A percentile compares a stretch with the other conserved stretches of the same genome.
These are phyloP conservation scores for Caenorhabditis briggsae DNA, from an alignment of 1,140 invertebrate genomes.

Conservation along the genomic window DNA sequence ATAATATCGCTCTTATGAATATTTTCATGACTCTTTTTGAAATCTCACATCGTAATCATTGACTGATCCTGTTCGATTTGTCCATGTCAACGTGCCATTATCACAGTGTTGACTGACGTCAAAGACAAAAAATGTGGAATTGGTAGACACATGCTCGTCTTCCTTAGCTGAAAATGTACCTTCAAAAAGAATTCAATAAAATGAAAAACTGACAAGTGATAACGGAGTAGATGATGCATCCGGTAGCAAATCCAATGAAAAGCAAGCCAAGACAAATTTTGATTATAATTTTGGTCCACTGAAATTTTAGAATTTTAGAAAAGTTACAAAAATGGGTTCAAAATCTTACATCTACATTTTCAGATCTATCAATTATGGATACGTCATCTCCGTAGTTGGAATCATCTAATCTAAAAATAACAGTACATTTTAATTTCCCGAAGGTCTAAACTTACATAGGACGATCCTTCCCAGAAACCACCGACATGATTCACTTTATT, in stretches of 20 bases:
- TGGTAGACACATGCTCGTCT: background rate
- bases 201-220: slow-evolving; percentile 2
- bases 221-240: slow-evolving; percentile 35
- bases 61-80: slow-evolving; percentile 15
- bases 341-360: slow-evolving; percentile 39
- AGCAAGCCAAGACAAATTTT: slow-evolving; percentile 6
- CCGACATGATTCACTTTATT: slow-evolving; percentile 27
- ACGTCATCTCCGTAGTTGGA: slow-evolving; percentile 29
- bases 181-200: background rate
- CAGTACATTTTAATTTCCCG: background rate
- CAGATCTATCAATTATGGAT: slow-evolving; percentile 39
- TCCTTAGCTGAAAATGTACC: background rate
- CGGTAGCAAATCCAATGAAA: slow-evolving; percentile 25
- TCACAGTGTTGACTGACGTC: slow-evolving; percentile 43
- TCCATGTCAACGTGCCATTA: slow-evolving; percentile 45
- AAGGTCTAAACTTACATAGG: background rate
- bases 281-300: slow-evolving; percentile 25
- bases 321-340: background rate
- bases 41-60: slow-evolving; percentile 40
- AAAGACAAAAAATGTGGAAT: slow-evolving; percentile 9
- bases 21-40: background rate
- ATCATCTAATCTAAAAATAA: slow-evolving; percentile 19
- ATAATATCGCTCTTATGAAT: background rate
- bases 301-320: background rate
- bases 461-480: slow-evolving; percentile 22